Evolutionary conservation across 2,113 vertebrate species (phyloP), one percentile per base, ranked within the genome.

Genomic region (Coreoperca whiteheadi): DNA sequence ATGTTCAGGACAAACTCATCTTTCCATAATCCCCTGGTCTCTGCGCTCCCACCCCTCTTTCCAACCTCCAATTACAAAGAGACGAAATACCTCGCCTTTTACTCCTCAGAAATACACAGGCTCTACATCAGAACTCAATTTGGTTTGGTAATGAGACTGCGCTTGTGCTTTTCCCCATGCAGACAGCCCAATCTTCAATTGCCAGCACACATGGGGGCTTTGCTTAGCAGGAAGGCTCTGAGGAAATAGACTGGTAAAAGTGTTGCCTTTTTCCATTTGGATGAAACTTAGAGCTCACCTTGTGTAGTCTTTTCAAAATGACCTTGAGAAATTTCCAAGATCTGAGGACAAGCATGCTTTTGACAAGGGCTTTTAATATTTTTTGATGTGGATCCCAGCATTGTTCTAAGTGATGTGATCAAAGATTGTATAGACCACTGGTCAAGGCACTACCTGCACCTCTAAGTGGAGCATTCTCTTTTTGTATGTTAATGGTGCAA

Each of bases 121-220:
- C 93, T 94, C 93, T 89, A 94, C 90, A 94, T 94, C 93, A 94
- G 89, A 95, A 95, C 94, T 95, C 94, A 95, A 94, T 95, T 95
- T 95, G 93, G 90, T 86, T 92, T 90, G 92, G 94, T 95, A 96
- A 96, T 96, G 94, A 96, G 93, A 93, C 94, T 92, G 86, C 85
- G 93, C 94, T 93, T 90, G 86, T 93, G 91, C 92, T 92, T 94
- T 94, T 95, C 93, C 94, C 92, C 88, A 83, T 94, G 93, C 93
- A 95, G 94, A 95, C 93, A 93, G 91, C 77, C 94, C 94, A 94
- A 95, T 95, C 93, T 95, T 91, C 91, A 92, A 87, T 87, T 86
- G 89, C 88, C 88, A 83, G 87, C 88, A 92, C 94, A 93, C 90
- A 89, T 79, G 85, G 90, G 88, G 86, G 85, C 85, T 93, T 88